A percentile compares a stretch with the other conserved stretches of the same genome.
Conservation (phyloP, 2,113 vertebrate genomes). For the Aplodontia rufa region DNA sequence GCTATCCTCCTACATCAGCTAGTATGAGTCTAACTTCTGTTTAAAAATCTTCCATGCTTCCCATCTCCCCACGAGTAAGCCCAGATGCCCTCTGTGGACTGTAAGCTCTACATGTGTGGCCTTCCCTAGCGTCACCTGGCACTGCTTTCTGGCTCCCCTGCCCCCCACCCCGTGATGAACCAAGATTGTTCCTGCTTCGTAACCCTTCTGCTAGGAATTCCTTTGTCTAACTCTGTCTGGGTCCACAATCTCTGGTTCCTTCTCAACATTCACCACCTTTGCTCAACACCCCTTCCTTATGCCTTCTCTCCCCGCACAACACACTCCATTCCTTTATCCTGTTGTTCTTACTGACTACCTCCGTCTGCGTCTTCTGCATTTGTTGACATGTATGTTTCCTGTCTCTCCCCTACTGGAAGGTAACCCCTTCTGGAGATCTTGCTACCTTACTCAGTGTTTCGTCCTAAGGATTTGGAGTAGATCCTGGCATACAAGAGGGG, state of each 20-base stretch:
- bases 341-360: neutral
- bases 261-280: neutral
- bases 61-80: neutral
- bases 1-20: neutral
- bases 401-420: neutral
- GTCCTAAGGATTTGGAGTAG: neutral
- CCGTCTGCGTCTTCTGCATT: neutral
- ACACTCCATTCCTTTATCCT: neutral
- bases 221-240: neutral
- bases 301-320: neutral
- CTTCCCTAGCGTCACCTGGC: too few species aligned
- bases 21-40: neutral
- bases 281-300: neutral
- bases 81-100: neutral
- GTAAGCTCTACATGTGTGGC: neutral
- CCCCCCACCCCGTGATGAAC: neutral
- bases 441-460: neutral
- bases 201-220: neutral
- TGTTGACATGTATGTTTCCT: too few species aligned
- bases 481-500: neutral
- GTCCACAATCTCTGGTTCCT: neutral
- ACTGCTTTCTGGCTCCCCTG: too few species aligned
- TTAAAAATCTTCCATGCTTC: neutral
- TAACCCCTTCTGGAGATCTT: neutral
- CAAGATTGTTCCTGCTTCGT: neutral